Percentiles rank a stretch among this genome's conserved stretches.
phyloP scores from a whole-genome alignment of 2,888 invertebrate species.

The Charanyca ferruginea region DNA sequence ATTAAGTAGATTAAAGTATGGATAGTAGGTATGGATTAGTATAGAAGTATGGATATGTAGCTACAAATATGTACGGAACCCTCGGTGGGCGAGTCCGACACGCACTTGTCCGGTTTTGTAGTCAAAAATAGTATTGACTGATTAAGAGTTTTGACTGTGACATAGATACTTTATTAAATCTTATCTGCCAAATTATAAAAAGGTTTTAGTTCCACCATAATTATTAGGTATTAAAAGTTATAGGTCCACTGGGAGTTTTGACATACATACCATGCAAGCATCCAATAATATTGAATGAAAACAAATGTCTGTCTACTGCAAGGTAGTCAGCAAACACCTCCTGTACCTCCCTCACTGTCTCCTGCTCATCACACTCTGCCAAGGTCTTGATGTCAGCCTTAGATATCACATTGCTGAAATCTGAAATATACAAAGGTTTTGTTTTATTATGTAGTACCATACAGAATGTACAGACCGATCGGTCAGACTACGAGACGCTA shows the following conservation, averaged over 20 bases:
- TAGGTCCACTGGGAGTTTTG: neutral
- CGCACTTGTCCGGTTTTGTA: too few relatives aligned
- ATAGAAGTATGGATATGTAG: too few relatives aligned
- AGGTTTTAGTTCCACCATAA: neutral
- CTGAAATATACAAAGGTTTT: conserved; percentile 81
- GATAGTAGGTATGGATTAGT: too few relatives aligned
- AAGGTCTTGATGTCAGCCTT: conserved; percentile 98
- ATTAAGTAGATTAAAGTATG: too few relatives aligned
- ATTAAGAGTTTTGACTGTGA: too few relatives aligned
- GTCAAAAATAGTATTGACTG: too few relatives aligned
- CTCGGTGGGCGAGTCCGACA: too few relatives aligned
- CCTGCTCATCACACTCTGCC: conserved; percentile 99
- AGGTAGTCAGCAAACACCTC: conserved; percentile 99
- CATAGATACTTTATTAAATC: neutral
- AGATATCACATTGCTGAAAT: conserved; percentile 99
- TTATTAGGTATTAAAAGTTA: too few relatives aligned
- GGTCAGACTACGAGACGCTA: too few relatives aligned
- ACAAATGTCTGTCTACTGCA: conserved; percentile 97
- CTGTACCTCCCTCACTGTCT: conserved; percentile 98
- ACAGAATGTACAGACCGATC: too few relatives aligned
- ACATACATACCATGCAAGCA: conserved; percentile 91
- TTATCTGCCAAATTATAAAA: neutral
- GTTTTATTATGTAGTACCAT: too few relatives aligned
- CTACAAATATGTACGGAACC: too few relatives aligned
- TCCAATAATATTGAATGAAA: conserved; percentile 94